Base-by-base conservation (phyloP, 2,797 vertebrate species). In the Liasis olivaceus region DNA sequence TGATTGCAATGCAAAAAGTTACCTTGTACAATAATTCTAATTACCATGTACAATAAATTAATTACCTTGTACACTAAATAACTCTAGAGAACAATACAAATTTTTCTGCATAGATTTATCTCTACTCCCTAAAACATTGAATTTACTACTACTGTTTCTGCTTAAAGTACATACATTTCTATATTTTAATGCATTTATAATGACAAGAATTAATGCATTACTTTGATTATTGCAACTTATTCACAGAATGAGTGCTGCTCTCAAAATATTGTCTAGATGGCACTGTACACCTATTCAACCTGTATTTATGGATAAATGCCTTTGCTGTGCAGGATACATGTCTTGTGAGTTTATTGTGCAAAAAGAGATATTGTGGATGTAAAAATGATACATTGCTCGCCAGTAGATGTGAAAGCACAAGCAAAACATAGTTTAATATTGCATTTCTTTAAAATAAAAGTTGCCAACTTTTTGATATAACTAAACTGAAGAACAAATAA, bases 231-330 rank as follows among this genome's bases (percentile, higher is more conserved):
- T 72, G 14, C n/a, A 85, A 90, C 31, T 9, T 5, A 85, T 59
- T 91, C 94, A 15, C 51, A 69, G 85, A 91, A 31, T 8, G 87
- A 54, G 8, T 96, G 96, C 91, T 92, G 81, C 94, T 95, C 93
- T 88, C 85, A 12, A 42, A 94, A 90, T 24, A 62, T 81, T 96
- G 94, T 92, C 96, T 97, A 97, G 97, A 95, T 97, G 97, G 97
- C 96, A 97, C 95, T 64, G 87, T 96, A 93, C 58, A 56, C 94
- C 95, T 95, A 84, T 0, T 0, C 63, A 97, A 96, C 92, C 87
- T 94, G 3, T 63, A 77, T 92, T 95, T 60, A 9, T 14, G 89
- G 77, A 66, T 89, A 88, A 89, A 2, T 0, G 69, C 87, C 86
- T 54, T 77, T 91, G 5, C 89, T 89, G 59, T 24, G 36, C 20